Base-by-base conservation (phyloP, 1,140 invertebrate species). In the Hypothenemus hampei region DNA sequence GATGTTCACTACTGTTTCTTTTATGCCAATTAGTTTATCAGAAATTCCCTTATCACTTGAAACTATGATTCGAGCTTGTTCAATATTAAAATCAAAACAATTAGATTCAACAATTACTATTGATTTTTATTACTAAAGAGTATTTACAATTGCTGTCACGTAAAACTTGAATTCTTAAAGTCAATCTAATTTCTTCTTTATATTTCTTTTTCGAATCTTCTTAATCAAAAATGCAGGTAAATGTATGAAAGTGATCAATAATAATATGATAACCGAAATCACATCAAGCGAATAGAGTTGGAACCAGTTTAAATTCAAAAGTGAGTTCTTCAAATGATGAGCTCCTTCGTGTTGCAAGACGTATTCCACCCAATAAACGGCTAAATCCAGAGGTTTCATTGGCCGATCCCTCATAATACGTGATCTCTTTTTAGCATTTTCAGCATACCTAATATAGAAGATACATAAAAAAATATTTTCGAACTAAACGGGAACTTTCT, bases 311-410 rank as follows among this genome's bases (percentile, higher is more conserved):
- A 84, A 61, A 61, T 84, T 75, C 49, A 78, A 73, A 0, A 75
- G 77, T 1, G 79, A 75, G 4, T 77, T 75, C 59, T 78, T 75
- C 4, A 84, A 66, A 69, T 84, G 81, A 43, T 75, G 76, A 6
- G 81, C 81, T 1, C 82, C 83, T 61, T 81, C 80, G 60, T 85
- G 81, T 45, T 80, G 73, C 4, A 84, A 72, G 1, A 85, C 81
- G 55, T 85, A 84, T 67, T 85, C 82, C 0, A 80, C 79, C 83
- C 83, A 85, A 62, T 82, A 85, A 8, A 83, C 72, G 1, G 81
- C 81, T 43, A 76, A 74, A 35, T 83, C 78, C 23, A 83, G 48
- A 0, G 81, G 81, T 6, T 61, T 59, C 46, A 73, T 58, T 1
- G 76, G 78, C 33, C 75, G 68, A 55, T 82, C 81, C 7, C 68